Evolutionary conservation across 2,888 invertebrate genomes (phyloP).

Genomic region (Salpingus planirostris): DNA sequence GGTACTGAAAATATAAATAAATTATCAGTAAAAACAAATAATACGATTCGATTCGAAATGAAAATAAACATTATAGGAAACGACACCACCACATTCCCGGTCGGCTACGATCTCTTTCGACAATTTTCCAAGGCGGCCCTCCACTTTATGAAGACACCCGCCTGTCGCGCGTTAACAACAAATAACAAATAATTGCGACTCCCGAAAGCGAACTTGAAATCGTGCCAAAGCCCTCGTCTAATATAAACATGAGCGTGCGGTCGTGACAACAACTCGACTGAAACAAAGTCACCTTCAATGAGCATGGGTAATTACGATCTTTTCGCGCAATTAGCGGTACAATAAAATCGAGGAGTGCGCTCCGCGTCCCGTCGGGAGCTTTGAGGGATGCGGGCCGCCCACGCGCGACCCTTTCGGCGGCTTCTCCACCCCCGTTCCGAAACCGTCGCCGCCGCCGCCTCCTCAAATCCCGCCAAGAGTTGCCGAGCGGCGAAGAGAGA

Average conservation of each 20-base stretch:
- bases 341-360: too few relatives aligned
- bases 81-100: too few relatives aligned
- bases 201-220: slow-evolving; percentile 18
- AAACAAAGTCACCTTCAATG: slow-evolving; percentile 25
- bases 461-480: too few relatives aligned
- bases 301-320: slow-evolving; percentile 10
- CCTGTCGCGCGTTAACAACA: slow-evolving; percentile 11
- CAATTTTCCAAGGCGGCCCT: too few relatives aligned
- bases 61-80: slow-evolving; percentile 4
- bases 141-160: slow-evolving; percentile 6
- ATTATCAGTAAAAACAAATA: slow-evolving; percentile 3
- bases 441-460: too few relatives aligned
- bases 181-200: slow-evolving; percentile 20
- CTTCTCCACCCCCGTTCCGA: slow-evolving; percentile 1
- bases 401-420: too few relatives aligned
- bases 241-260: slow-evolving; percentile 21
- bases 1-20: slow-evolving; percentile 56
- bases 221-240: slow-evolving; percentile 20
- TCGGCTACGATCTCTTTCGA: too few relatives aligned
- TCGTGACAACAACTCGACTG: slow-evolving; percentile 16
- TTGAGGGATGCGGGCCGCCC: too few relatives aligned
- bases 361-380: too few relatives aligned
- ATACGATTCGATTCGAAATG: background rate
- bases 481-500: too few relatives aligned
- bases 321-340: slow-evolving; percentile 7